Conservation (phyloP, 2,888 invertebrate genomes). For the Nephrocerus scutellatus region DNA sequence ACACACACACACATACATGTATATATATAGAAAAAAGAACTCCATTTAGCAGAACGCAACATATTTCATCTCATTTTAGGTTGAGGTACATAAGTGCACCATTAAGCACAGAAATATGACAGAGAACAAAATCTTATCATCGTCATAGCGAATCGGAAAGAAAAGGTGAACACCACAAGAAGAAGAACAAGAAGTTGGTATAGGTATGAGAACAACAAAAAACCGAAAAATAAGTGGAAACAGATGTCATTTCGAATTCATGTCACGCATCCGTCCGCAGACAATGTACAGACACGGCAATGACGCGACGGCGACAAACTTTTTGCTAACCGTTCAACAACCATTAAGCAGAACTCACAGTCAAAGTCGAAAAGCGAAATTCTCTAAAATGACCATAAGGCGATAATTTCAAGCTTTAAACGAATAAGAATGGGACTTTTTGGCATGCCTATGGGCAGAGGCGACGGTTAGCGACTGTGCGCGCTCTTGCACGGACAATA, state of each 20-base stretch:
- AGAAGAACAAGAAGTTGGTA: no score
- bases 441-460: slow-evolving; percentile 5
- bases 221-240: slow-evolving; percentile 24
- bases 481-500: not conserved
- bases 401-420: slow-evolving; percentile 21
- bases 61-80: slow-evolving; percentile 9
- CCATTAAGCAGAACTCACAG: no score
- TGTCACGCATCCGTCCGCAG: slow-evolving; percentile 28
- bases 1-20: slow-evolving; percentile 1
- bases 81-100: slow-evolving; percentile 6
- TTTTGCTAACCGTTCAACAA: no score
- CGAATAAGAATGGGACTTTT: slow-evolving; percentile 12
- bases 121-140: not conserved
- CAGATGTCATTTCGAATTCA: slow-evolving; percentile 33
- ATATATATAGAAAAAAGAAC: not conserved
- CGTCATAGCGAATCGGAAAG: no score
- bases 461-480: slow-evolving; percentile 3
- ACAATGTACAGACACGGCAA: slow-evolving; percentile 24
- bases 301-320: no score
- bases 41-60: slow-evolving; percentile 11
- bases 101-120: slow-evolving; percentile 3
- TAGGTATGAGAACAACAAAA: no score
- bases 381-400: slow-evolving; percentile 24
- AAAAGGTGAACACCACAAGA: no score
- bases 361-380: no score